These are phyloP conservation scores for Okamejei kenojei DNA, from an alignment of 2,797 vertebrate genomes.

Conservation along the genomic window DNA sequence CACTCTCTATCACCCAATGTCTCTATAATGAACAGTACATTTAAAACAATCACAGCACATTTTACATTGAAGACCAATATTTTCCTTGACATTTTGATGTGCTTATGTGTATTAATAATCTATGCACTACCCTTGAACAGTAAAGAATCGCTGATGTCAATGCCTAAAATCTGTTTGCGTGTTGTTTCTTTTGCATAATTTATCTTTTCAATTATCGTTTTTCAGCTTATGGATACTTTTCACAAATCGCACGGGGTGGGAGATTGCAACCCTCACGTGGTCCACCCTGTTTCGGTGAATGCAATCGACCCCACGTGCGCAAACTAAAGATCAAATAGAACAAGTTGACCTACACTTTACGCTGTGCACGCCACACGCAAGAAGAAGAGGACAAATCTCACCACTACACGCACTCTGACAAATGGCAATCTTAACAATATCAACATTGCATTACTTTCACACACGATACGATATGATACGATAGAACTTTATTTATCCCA, in stretches of 20 bases:
- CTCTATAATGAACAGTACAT: background rate
- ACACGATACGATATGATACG: background rate
- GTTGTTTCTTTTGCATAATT: background rate
- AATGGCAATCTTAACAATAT: background rate
- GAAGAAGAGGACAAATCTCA: background rate
- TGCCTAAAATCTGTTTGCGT: background rate
- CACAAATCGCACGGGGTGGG: background rate
- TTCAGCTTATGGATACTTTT: background rate
- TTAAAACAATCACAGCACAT: background rate
- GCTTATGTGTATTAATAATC: background rate
- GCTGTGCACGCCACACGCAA: too few relatives aligned
- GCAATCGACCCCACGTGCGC: too few relatives aligned
- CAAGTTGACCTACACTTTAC: too few relatives aligned
- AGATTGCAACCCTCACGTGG: too few relatives aligned
- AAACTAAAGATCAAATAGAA: too few relatives aligned
- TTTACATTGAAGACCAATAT: background rate
- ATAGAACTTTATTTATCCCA: too few relatives aligned
- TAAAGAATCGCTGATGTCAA: background rate
- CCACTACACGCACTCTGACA: background rate
- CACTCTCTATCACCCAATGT: too few relatives aligned
- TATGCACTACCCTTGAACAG: background rate
- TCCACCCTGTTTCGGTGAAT: too few relatives aligned
- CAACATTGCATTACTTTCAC: background rate
- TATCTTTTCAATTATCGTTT: background rate
- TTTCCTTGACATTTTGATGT: background rate